phyloP scores from a whole-genome alignment of 2,113 vertebrate species.

The Grus americana region DNA sequence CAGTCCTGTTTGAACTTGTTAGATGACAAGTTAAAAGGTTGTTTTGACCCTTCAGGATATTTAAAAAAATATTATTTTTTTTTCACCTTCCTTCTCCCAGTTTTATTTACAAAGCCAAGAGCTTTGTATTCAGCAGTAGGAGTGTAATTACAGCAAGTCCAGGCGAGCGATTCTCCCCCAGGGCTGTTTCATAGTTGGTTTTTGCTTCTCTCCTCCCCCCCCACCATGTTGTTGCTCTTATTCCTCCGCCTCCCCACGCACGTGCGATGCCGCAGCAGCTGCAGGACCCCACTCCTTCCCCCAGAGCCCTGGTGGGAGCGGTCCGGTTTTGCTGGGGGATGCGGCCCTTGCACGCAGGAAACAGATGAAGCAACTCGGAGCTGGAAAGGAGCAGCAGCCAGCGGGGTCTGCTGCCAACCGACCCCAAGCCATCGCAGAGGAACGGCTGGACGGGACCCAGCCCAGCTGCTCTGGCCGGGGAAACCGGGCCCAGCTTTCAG shows the following conservation, averaged over 20 bases:
- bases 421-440: not conserved
- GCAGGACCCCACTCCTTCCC: not conserved
- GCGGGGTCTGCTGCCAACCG: not conserved
- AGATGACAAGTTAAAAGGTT: constrained; percentile 38
- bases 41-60: constrained; percentile 57
- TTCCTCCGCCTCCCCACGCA: not conserved
- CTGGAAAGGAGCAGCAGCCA: not conserved
- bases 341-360: not conserved
- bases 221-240: not conserved
- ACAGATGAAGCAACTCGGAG: not conserved
- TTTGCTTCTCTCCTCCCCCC: not conserved
- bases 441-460: not conserved
- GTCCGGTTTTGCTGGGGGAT: not conserved
- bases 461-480: constrained; percentile 16
- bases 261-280: not conserved
- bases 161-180: not conserved
- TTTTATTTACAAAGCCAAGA: not conserved
- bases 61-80: not conserved
- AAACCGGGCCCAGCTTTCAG: not conserved
- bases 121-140: not conserved
- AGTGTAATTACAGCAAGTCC: constrained; percentile 14
- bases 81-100: constrained; percentile 31
- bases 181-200: not conserved
- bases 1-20: constrained; percentile 55
- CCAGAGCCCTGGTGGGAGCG: not conserved